Evolutionary conservation across 2,113 vertebrate species (phyloP).

Genomic region (Pithys albifrons): DNA sequence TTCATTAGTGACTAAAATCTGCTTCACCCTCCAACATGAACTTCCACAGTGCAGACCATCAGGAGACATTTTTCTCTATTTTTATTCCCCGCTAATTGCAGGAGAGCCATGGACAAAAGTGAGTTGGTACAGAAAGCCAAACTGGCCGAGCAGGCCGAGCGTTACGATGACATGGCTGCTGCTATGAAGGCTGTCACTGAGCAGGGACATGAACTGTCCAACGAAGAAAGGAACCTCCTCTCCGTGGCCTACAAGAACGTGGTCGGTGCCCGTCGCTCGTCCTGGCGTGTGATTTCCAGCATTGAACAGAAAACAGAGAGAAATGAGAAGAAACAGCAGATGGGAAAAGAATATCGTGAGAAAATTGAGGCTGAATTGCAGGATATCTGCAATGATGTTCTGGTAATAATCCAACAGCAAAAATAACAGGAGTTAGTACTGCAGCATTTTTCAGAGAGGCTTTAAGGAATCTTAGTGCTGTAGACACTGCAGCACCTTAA

Average conservation of each 20-base stretch:
- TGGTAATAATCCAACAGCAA: constrained; percentile 81
- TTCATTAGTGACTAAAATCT: not conserved
- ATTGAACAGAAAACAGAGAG: constrained; percentile 95
- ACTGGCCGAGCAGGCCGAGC: constrained; percentile 95
- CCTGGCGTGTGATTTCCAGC: constrained; percentile 97
- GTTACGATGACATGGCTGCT: constrained; percentile 97
- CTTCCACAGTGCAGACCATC: not conserved
- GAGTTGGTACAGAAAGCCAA: constrained; percentile 99
- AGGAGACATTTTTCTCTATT: not conserved
- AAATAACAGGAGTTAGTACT: constrained; percentile 44
- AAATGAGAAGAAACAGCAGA: constrained; percentile 96
- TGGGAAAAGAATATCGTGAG: constrained; percentile 93
- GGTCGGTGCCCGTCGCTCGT: constrained; percentile 94
- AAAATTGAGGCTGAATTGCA: constrained; percentile 94
- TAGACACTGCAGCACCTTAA: not conserved
- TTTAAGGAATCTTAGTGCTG: not conserved
- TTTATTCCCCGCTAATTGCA: constrained; percentile 25
- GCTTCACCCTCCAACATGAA: not conserved
- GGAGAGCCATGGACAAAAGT: constrained; percentile 93
- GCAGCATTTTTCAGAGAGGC: constrained; percentile 16
- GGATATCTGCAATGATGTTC: constrained; percentile 96
- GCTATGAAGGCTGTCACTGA: constrained; percentile 97
- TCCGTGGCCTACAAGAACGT: constrained; percentile 99
- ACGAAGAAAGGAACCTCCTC: constrained; percentile 96
- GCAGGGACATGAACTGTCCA: constrained; percentile 92